These are phyloP conservation scores for Enteromius fasciolatus DNA, from an alignment of 2,797 vertebrate genomes.

Conservation along the genomic window DNA sequence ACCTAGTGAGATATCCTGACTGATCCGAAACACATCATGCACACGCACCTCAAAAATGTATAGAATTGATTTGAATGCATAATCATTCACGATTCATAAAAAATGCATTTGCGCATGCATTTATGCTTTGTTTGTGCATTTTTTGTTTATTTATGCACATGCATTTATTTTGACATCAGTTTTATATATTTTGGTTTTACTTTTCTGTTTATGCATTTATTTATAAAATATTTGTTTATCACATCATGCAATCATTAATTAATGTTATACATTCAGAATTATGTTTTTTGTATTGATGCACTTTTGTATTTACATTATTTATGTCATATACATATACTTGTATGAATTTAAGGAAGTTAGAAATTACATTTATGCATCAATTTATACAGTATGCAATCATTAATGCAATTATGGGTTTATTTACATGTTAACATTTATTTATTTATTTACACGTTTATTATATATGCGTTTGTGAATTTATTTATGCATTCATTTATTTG, in stretches of 20 bases:
- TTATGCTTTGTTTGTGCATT: conserved; percentile 39
- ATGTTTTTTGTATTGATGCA: neutral
- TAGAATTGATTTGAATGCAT: neutral
- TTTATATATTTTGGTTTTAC: neutral
- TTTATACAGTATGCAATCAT: neutral
- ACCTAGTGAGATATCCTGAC: conserved; percentile 1
- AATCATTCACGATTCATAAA: neutral
- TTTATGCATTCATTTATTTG: neutral
- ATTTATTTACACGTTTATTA: neutral
- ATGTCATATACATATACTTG: neutral
- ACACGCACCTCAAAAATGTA: neutral
- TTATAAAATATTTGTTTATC: neutral
- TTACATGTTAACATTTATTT: neutral
- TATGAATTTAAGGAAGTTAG: too few relatives aligned
- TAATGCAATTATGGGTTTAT: neutral
- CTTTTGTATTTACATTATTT: neutral
- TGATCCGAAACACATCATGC: neutral
- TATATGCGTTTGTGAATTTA: neutral
- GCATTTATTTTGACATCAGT: neutral
- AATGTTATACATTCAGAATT: neutral
- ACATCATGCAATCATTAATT: neutral
- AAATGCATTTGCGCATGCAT: neutral
- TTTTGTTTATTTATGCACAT: conserved; percentile 49
- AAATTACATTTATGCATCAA: neutral
- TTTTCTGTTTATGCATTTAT: neutral